These are phyloP conservation scores for Machimus atricapillus DNA, from an alignment of 2,888 invertebrate genomes.

Conservation along the genomic window DNA sequence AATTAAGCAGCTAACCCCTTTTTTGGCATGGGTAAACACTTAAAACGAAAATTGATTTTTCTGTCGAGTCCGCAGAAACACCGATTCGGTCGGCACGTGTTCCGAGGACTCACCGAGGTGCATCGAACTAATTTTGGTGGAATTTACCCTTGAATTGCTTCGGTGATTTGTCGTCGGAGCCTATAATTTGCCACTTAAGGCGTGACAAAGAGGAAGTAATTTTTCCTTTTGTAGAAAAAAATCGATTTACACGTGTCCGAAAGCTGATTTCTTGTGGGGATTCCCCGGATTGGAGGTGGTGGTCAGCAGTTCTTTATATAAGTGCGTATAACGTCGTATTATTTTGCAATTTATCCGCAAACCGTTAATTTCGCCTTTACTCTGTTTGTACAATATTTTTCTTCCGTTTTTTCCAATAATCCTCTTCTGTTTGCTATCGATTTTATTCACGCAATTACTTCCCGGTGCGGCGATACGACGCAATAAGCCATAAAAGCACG, in stretches of 20 bases:
- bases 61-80: background rate
- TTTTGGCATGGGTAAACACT: background rate
- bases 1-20: background rate
- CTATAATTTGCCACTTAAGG: background rate
- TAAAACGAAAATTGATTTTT: background rate
- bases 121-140: background rate
- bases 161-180: background rate
- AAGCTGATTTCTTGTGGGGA: background rate
- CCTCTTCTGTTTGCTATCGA: background rate
- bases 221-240: background rate
- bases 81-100: background rate
- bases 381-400: background rate
- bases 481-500: background rate
- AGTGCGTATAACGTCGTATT: background rate
- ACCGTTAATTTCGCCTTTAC: background rate
- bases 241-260: background rate
- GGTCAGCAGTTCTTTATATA: background rate
- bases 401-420: background rate
- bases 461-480: background rate
- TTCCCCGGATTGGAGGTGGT: background rate
- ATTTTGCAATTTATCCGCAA: background rate
- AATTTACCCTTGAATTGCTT: background rate
- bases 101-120: background rate
- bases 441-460: background rate
- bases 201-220: background rate